phyloP scores from a whole-genome alignment of 2,113 vertebrate species.

The Bujurquina vittata region DNA sequence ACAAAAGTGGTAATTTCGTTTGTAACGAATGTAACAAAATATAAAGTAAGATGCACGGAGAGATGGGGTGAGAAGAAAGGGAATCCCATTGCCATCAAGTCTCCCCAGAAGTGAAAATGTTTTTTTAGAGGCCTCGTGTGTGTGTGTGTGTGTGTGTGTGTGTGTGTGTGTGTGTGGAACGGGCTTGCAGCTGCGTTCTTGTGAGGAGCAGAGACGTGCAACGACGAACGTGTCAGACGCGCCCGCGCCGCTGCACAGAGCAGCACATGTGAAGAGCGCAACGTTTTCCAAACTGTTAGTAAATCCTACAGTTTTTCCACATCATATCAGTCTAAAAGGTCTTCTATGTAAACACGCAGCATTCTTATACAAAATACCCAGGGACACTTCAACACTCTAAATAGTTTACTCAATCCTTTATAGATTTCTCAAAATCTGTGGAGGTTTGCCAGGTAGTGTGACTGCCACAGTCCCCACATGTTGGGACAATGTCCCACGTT shows the following conservation, averaged over 20 bases:
- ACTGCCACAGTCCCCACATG: neutral
- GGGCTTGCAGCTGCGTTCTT: constrained; percentile 55
- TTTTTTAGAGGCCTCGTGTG: constrained; percentile 5
- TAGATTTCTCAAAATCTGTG: neutral
- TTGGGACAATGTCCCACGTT: neutral
- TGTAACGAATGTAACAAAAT: neutral
- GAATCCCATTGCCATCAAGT: neutral
- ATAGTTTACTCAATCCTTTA: neutral
- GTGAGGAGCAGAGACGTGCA: constrained; percentile 42
- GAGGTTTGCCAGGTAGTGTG: neutral
- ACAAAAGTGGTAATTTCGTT: neutral
- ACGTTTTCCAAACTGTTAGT: constrained; percentile 17
- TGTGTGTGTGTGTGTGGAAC: constrained; percentile 7
- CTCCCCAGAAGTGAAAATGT: neutral
- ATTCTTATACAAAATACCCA: neutral
- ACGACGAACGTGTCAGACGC: constrained; percentile 36
- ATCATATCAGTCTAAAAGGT: neutral
- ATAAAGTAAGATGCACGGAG: neutral
- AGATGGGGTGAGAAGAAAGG: neutral
- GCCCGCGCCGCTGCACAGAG: neutral
- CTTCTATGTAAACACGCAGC: neutral
- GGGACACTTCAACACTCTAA: neutral
- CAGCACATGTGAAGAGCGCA: neutral
- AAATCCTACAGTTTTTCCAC: neutral
- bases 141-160: too few species aligned